Evolutionary conservation across 2,888 invertebrate genomes (phyloP), one percentile per base, ranked within the genome.

Genomic region (Buathra laborator): DNA sequence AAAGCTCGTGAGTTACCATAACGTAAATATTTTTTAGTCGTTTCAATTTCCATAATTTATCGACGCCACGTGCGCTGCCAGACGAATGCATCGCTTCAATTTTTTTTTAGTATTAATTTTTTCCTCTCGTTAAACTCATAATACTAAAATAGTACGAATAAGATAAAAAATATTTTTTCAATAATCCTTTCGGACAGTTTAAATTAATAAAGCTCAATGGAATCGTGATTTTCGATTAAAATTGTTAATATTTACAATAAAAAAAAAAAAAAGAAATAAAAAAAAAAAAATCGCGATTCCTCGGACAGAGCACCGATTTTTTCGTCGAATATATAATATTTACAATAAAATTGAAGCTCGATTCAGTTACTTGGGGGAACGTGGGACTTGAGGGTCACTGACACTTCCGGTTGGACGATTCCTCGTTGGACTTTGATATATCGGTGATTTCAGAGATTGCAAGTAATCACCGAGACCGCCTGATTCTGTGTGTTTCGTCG

Each of bases 401-500:
- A 71, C 70, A 24, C 85, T 51, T 83, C 88, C 16, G 66, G 83
- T 48, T 84, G 81, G 24, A 67, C 10, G 51, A 86, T 81, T 78
- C 75, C 44, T 82, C 62, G 46, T 12, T 24, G 83, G 59, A 81
- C 64, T 88, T 6, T 75, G 86, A 48, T 81, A 72, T 32, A 85
- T 87, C 12, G 90, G 83, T 0, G 86, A 84, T 12, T 88, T 88
- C 16, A 92, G 78, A 59, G 90, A 92, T 72, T 90, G 86, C 74
- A 93, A 86, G 78, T 93, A 93, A 78, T 93, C 92, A 64, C 89
- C 89, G 48, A 93, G 84, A 64, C 92, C 92, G 44, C 86, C 89
- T 14, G 87, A 87, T 74, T 87, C 78, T 66, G 64, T 68, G 37
- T 6, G 7, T 51, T 59, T 80, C 56, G 56, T 9, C 3, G 19